These are phyloP conservation scores for Brachypteracias leptosomus DNA, from an alignment of 2,113 vertebrate species.

Conservation along the genomic window DNA sequence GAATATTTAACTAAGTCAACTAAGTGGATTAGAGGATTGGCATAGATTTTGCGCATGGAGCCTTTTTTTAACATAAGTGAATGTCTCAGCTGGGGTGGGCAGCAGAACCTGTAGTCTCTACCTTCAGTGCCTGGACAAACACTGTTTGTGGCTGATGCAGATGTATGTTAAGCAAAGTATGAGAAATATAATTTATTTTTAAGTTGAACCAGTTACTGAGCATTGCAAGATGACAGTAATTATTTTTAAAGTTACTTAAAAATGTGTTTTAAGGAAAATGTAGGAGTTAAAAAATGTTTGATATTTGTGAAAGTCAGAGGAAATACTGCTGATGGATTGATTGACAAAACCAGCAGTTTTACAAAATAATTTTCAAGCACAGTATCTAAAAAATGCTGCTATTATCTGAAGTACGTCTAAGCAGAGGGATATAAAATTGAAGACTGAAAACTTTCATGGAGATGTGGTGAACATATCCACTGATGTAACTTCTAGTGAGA, in stretches of 20 bases:
- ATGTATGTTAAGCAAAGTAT: neutral
- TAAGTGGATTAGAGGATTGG: rapidly evolving
- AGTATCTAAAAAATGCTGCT: neutral
- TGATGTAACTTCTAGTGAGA: neutral
- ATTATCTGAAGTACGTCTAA: conserved; percentile 28
- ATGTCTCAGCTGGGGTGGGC: neutral
- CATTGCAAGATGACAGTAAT: neutral
- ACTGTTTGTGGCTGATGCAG: neutral
- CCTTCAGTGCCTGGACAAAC: neutral
- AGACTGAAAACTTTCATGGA: neutral
- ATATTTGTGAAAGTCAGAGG: neutral
- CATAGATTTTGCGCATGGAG: neutral
- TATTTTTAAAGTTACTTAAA: conserved; percentile 22
- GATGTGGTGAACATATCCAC: neutral
- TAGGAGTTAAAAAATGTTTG: conserved; percentile 1
- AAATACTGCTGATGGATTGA: neutral
- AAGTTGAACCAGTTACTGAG: neutral
- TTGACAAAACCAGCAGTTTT: neutral
- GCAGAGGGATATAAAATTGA: neutral
- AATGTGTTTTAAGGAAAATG: conserved; percentile 6
- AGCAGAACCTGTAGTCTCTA: neutral
- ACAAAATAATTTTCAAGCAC: neutral
- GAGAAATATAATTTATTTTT: neutral
- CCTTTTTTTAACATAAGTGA: neutral
- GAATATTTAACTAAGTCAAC: neutral